Percentiles rank a stretch among this genome's conserved stretches.
phyloP scores from a whole-genome alignment of 2,113 vertebrate genomes.

The Illadopsis cleaveri region DNA sequence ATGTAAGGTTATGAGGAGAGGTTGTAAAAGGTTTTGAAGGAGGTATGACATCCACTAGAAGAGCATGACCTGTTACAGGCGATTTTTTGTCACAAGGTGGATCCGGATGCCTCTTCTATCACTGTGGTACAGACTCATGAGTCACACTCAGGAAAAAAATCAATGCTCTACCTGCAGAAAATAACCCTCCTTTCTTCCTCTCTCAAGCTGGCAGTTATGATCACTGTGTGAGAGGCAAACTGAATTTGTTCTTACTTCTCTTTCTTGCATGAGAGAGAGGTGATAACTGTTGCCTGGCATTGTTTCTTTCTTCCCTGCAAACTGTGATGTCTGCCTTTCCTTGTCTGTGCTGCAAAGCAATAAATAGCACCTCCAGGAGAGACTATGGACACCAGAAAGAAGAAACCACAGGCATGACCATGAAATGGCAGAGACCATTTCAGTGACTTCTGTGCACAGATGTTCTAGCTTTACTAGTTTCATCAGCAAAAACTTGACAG shows the following conservation, averaged over 20 bases:
- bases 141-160: not conserved
- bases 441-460: not conserved
- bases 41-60: not conserved
- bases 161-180: constrained; percentile 3
- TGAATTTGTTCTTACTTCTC: not conserved
- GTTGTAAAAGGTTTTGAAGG: not conserved
- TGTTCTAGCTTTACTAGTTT: not conserved
- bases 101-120: not conserved
- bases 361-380: not conserved
- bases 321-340: not conserved
- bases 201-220: not conserved
- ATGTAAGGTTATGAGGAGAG: not conserved
- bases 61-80: not conserved
- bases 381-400: not conserved
- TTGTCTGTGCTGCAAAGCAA: not conserved
- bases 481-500: not conserved
- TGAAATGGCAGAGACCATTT: not conserved
- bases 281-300: not conserved
- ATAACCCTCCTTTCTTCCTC: not conserved
- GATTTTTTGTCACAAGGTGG: not conserved
- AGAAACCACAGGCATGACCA: not conserved
- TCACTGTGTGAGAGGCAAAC: not conserved
- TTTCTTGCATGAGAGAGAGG: not conserved
- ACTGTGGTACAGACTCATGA: not conserved
- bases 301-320: not conserved